Percentiles rank a stretch among this genome's conserved stretches.
phyloP scores from a whole-genome alignment of 2,113 vertebrate species.

The Hyperoodon ampullatus region DNA sequence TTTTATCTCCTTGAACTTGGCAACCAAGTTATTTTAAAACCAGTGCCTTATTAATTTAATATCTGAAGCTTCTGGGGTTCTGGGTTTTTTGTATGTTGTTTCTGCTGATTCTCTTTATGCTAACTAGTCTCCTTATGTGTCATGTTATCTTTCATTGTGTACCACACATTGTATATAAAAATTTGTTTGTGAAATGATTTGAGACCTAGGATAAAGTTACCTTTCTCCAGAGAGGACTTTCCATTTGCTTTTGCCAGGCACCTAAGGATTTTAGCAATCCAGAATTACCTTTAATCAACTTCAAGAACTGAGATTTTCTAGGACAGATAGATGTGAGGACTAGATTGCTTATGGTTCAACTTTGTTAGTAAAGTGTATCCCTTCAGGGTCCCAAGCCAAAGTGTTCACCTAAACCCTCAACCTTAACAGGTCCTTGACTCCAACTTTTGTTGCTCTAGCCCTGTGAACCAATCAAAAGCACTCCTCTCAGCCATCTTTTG shows the following conservation, averaged over 20 bases:
- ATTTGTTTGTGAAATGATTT: not conserved
- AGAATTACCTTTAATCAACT: not conserved
- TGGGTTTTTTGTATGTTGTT: not conserved
- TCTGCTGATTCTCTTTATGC: not conserved
- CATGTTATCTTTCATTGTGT: not conserved
- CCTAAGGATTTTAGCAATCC: not conserved
- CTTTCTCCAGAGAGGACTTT: not conserved
- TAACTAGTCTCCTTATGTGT: not conserved
- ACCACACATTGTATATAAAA: not conserved
- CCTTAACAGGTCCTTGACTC: not conserved
- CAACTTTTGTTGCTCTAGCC: not conserved
- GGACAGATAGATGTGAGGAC: not conserved
- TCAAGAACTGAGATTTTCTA: not conserved
- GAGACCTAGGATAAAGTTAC: not conserved
- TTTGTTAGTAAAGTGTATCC: not conserved
- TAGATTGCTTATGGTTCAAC: not conserved
- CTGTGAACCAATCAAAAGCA: not conserved
- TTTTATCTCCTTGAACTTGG: conserved; percentile 3
- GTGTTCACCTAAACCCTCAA: not conserved
- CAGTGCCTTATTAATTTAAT: not conserved
- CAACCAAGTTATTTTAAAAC: not conserved
- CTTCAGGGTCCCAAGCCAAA: not conserved
- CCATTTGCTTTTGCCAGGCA: not conserved
- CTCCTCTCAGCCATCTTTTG: not conserved
- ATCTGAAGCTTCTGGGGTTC: not conserved